A percentile compares a stretch with the other conserved stretches of the same genome.
These are phyloP conservation scores for Deilephila porcellus DNA, from an alignment of 2,888 invertebrate species.

Conservation along the genomic window DNA sequence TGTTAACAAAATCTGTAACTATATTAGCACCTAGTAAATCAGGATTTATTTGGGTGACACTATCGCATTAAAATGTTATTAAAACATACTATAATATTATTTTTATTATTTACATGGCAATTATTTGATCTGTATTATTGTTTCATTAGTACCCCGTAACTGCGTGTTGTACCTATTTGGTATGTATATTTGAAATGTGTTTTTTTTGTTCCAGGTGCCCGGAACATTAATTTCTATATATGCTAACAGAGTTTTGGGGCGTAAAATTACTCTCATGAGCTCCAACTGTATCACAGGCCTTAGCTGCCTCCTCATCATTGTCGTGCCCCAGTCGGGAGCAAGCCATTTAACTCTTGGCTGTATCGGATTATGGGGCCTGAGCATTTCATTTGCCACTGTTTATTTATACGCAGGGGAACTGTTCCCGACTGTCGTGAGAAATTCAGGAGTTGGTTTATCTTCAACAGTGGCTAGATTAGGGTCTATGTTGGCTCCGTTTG, in stretches of 20 bases:
- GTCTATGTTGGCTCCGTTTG: conserved; percentile 93
- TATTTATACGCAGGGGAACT: conserved; percentile 95
- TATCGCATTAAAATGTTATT: too few relatives aligned
- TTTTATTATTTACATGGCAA: conserved; percentile 17
- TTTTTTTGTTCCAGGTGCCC: conserved; percentile 72
- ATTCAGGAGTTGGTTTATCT: conserved; percentile 93
- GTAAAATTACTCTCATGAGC: conserved; percentile 87
- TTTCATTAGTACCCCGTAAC: conserved; percentile 28
- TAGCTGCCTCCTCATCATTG: conserved; percentile 86
- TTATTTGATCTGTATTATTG: conserved; percentile 35
- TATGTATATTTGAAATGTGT: neutral
- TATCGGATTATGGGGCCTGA: conserved; percentile 91
- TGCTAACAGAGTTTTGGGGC: conserved; percentile 87
- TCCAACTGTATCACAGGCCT: conserved; percentile 87
- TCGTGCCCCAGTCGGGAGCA: conserved; percentile 79
- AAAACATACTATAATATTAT: neutral
- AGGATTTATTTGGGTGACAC: too few relatives aligned
- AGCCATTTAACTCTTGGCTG: conserved; percentile 87
- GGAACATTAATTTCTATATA: conserved; percentile 87
- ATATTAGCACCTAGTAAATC: too few relatives aligned
- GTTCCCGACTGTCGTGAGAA: conserved; percentile 95
- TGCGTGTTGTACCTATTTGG: neutral
- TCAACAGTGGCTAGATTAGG: conserved; percentile 94
- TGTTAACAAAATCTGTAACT: too few relatives aligned
- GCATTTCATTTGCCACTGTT: conserved; percentile 92